Percentiles rank a stretch among this genome's conserved stretches.
These are phyloP conservation scores for Chrysotoxum bicinctum DNA, from an alignment of 2,888 invertebrate genomes.

Conservation along the genomic window DNA sequence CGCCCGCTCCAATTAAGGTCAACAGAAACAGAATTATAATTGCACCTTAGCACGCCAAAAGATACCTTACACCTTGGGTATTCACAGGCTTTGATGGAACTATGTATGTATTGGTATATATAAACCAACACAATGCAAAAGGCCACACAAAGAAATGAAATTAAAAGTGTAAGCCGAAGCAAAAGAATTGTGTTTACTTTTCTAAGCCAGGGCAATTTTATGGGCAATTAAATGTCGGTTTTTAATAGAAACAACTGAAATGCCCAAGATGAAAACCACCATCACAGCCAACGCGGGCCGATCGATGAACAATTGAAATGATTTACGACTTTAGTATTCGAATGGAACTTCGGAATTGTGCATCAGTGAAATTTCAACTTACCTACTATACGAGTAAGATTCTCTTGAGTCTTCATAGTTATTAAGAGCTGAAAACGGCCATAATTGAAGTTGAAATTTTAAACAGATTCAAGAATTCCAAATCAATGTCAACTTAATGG, in stretches of 20 bases:
- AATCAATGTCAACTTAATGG: not conserved
- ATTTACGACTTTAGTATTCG: slow-evolving; percentile 26
- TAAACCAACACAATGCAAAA: slow-evolving; percentile 30
- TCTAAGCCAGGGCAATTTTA: slow-evolving; percentile 32
- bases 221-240: slow-evolving; percentile 45
- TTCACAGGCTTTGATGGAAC: not conserved
- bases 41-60: slow-evolving; percentile 22
- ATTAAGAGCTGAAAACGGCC: not conserved
- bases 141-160: slow-evolving; percentile 37
- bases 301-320: slow-evolving; percentile 46
- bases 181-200: slow-evolving; percentile 17
- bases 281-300: not conserved
- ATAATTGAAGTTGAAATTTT: not conserved
- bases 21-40: slow-evolving; percentile 42
- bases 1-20: slow-evolving; percentile 68
- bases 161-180: slow-evolving; percentile 48
- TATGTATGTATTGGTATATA: not conserved
- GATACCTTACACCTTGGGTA: not conserved
- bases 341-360: slow-evolving; percentile 4
- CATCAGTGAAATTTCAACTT: slow-evolving; percentile 38
- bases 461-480: slow-evolving; percentile 6
- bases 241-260: slow-evolving; percentile 34
- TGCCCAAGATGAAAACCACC: slow-evolving; percentile 44
- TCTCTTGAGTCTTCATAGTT: not conserved
- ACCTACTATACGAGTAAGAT: not conserved